Percentiles rank a stretch among this genome's conserved stretches.
Conservation (phyloP, 92 coral and sea anemone genomes). For the Bergia puertoricense region DNA sequence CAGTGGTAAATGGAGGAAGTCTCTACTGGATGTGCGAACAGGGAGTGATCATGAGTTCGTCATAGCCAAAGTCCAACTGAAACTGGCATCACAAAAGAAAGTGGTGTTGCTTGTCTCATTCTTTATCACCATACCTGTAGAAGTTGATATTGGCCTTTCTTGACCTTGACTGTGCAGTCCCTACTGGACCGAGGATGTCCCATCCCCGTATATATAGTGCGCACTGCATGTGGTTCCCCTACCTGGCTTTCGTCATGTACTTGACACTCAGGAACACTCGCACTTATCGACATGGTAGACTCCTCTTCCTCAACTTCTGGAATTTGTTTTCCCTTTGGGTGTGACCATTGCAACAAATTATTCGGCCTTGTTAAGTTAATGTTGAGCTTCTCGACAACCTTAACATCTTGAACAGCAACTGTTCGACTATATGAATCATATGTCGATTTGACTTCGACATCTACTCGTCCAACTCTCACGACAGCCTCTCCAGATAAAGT, state of each 20-base stretch:
- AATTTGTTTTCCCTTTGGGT: conserved; percentile 31
- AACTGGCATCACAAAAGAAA: too few species aligned
- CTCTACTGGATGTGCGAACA: too few species aligned
- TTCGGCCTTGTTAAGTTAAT: conserved; percentile 23
- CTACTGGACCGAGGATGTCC: conserved; percentile 56
- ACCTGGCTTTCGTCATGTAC: conserved; percentile 49
- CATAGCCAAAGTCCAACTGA: too few species aligned
- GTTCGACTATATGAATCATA: conserved; percentile 31
- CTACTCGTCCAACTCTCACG: conserved; percentile 57
- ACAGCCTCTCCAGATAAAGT: conserved; percentile 49
- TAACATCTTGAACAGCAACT: neutral
- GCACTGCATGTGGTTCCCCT: conserved; percentile 58
- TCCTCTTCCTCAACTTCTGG: conserved; percentile 46
- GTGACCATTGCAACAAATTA: conserved; percentile 46
- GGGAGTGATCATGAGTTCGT: too few species aligned
- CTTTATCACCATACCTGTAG: conserved; percentile 24
- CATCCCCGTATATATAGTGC: conserved; percentile 35
- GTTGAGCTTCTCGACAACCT: conserved; percentile 35
- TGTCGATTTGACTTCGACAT: conserved; percentile 26
- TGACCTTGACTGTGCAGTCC: conserved; percentile 14
- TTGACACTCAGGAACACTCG: conserved; percentile 51
- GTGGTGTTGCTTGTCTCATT: conserved; percentile 28
- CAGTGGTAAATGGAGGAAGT: too few species aligned
- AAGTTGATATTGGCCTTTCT: conserved; percentile 8
- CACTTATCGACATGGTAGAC: conserved; percentile 42